A percentile compares a stretch with the other conserved stretches of the same genome.
Conservation (phyloP, 2,113 vertebrate genomes). For the Pungitius pungitius region DNA sequence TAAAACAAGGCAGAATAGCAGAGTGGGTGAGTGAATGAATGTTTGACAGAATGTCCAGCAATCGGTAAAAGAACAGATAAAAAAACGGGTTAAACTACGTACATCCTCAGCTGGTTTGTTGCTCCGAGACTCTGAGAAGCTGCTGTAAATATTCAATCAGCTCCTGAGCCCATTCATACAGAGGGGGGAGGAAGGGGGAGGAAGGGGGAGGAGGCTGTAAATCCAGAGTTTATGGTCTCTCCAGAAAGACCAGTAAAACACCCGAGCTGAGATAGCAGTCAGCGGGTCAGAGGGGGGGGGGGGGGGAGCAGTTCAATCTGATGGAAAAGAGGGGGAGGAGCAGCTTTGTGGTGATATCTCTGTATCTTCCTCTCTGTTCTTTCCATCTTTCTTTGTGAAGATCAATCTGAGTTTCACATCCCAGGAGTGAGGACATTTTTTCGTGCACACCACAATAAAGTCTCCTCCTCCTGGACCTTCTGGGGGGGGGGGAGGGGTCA, state of each 20-base stretch:
- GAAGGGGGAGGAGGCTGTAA: conserved; percentile 42
- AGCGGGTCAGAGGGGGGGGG: conserved; percentile 35
- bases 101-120: conserved; percentile 9
- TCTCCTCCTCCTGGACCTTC: background rate
- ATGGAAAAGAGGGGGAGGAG: conserved; percentile 28
- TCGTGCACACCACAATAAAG: background rate
- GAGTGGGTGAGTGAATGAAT: background rate
- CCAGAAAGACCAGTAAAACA: conserved; percentile 45
- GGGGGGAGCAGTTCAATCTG: conserved; percentile 41
- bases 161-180: conserved; percentile 42
- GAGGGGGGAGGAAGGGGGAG: conserved; percentile 18
- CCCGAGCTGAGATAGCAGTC: conserved; percentile 33
- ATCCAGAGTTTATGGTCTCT: conserved; percentile 53
- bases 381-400: background rate
- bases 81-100: background rate
- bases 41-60: background rate
- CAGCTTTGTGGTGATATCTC: background rate
- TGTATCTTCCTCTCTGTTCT: conserved; percentile 8
- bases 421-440: background rate
- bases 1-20: background rate
- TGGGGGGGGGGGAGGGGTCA: no score
- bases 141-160: conserved; percentile 43
- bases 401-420: background rate
- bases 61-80: conserved; percentile 3
- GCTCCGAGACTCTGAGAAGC: conserved; percentile 21